Conservation (phyloP, 2,797 vertebrate species). For the Brotula barbata region DNA sequence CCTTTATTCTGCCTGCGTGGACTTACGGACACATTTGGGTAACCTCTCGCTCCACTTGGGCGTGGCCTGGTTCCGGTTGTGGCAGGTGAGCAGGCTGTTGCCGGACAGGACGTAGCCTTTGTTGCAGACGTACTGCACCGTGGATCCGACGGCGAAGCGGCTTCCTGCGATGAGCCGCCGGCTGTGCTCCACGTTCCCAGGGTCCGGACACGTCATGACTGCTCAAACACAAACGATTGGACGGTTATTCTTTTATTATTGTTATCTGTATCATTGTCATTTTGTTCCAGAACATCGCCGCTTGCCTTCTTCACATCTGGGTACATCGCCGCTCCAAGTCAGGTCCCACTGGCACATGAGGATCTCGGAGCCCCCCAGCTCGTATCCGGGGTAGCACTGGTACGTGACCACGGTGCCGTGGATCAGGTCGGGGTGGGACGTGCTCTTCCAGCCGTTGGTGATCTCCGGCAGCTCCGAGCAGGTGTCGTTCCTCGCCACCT, state of each 20-base stretch:
- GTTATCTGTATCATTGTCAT: no score
- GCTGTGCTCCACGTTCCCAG: conserved; percentile 90
- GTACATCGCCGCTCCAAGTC: conserved; percentile 93
- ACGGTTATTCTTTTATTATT: no score
- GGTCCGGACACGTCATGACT: conserved; percentile 92
- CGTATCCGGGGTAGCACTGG: conserved; percentile 95
- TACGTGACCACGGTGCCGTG: conserved; percentile 95
- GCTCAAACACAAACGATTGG: background rate
- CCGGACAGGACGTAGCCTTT: conserved; percentile 91
- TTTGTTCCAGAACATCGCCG: no score
- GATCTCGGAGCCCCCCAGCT: conserved; percentile 87
- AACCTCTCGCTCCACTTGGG: conserved; percentile 95
- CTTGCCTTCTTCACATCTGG: conserved; percentile 91
- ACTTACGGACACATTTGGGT: conserved; percentile 89
- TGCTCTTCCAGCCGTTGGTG: conserved; percentile 94
- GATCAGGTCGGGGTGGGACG: conserved; percentile 92
- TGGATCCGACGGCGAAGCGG: conserved; percentile 88
- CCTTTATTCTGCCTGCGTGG: no score
- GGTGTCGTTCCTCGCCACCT: conserved; percentile 95
- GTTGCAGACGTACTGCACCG: conserved; percentile 90
- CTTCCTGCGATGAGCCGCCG: conserved; percentile 84
- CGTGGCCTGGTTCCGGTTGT: conserved; percentile 84
- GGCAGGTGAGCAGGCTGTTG: conserved; percentile 85
- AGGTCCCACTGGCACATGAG: conserved; percentile 99
- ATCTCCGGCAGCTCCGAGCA: conserved; percentile 95